phyloP scores from a whole-genome alignment of 64 coral and sea anemone species.

The Porites australiensis region DNA sequence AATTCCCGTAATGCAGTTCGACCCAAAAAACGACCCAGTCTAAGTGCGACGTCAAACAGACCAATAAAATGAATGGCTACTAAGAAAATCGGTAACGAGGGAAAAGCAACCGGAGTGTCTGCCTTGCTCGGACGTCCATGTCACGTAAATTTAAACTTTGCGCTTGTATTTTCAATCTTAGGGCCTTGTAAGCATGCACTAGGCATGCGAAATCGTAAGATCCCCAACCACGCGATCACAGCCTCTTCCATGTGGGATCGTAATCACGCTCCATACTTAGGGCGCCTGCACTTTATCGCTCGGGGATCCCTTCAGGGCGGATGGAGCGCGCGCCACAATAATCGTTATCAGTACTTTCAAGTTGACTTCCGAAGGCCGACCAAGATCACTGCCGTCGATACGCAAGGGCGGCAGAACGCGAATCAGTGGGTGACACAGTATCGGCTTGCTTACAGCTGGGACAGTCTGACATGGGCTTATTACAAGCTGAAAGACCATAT shows the following conservation, averaged over 20 bases:
- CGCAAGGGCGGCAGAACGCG: conserved; percentile 73
- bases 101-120: too few relatives aligned
- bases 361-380: conserved; percentile 77
- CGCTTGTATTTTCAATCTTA: not conserved
- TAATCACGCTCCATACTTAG: conserved; percentile 56
- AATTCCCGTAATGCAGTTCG: too few relatives aligned
- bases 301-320: conserved; percentile 43
- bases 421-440: conserved; percentile 86
- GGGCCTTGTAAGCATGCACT: conserved; percentile 45
- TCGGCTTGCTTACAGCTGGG: conserved; percentile 62
- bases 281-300: conserved; percentile 55
- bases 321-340: conserved; percentile 72
- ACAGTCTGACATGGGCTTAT: conserved; percentile 57
- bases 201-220: conserved; percentile 71
- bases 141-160: not conserved
- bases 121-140: too few relatives aligned
- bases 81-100: too few relatives aligned
- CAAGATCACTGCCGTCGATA: conserved; percentile 67
- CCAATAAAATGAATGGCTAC: too few relatives aligned
- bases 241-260: conserved; percentile 65
- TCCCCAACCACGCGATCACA: conserved; percentile 51
- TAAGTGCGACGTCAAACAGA: too few relatives aligned
- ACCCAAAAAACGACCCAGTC: too few relatives aligned
- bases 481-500: conserved; percentile 69
- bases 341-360: conserved; percentile 72